These are phyloP conservation scores for Podarcis raffonei DNA, from an alignment of 2,113 vertebrate species.

Conservation along the genomic window DNA sequence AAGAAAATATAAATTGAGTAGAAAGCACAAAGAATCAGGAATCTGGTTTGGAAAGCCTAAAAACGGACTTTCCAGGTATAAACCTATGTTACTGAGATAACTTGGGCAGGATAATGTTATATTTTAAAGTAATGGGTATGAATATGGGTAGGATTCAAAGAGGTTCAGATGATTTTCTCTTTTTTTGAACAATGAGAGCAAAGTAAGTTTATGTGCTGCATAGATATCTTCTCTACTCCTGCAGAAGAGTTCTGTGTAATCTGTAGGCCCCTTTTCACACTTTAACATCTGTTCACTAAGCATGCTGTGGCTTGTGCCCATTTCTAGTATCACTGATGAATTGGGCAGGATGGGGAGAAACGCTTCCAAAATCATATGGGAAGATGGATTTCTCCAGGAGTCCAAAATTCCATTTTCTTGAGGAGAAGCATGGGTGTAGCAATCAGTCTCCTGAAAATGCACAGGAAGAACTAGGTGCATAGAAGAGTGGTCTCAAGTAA, in stretches of 20 bases:
- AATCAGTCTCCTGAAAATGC: not conserved
- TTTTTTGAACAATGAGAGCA: not conserved
- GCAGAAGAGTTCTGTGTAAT: not conserved
- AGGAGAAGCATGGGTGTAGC: not conserved
- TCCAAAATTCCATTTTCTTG: not conserved
- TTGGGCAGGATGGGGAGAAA: not conserved
- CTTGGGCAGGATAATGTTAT: not conserved
- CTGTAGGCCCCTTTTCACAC: not conserved
- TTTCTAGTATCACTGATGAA: not conserved
- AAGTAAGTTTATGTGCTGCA: not conserved
- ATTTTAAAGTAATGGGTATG: not conserved
- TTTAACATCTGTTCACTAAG: not conserved
- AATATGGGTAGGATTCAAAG: not conserved
- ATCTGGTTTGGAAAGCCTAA: slow-evolving; percentile 52
- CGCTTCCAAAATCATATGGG: not conserved
- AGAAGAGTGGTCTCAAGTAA: fast-evolving
- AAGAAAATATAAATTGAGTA: slow-evolving; percentile 71
- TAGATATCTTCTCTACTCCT: not conserved
- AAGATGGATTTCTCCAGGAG: not conserved
- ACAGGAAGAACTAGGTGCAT: not conserved
- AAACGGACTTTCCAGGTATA: slow-evolving; percentile 25
- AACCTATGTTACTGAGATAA: not conserved
- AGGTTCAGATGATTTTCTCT: not conserved
- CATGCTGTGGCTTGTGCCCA: not conserved
- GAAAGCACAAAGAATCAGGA: slow-evolving; percentile 58